Evolutionary conservation across 2,797 vertebrate genomes (phyloP).

Genomic region (Melanogrammus aeglefinus): DNA sequence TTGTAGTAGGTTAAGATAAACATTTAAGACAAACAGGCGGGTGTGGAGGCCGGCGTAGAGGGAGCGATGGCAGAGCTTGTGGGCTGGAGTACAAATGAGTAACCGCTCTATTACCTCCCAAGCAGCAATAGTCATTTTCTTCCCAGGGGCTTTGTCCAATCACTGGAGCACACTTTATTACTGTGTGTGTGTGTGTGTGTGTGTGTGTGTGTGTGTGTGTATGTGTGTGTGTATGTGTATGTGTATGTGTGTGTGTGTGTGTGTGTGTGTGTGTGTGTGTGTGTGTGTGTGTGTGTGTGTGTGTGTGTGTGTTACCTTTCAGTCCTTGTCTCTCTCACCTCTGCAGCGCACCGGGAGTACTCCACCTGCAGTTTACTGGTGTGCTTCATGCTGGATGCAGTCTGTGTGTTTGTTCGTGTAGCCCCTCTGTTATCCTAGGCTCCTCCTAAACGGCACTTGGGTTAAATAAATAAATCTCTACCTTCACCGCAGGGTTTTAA

Average conservation of each 20-base stretch:
- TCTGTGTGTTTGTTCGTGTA: slow-evolving; percentile 6
- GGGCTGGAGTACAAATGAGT: slow-evolving; percentile 46
- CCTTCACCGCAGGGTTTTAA: slow-evolving; percentile 14
- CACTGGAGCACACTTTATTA: slow-evolving; percentile 59
- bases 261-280: slow-evolving; percentile 18
- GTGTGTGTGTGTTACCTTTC: slow-evolving; percentile 25
- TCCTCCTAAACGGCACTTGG: slow-evolving; percentile 20
- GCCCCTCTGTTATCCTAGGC: background rate
- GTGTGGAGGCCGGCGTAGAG: slow-evolving; percentile 24
- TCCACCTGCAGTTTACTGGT: slow-evolving; percentile 6
- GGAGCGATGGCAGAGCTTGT: slow-evolving; percentile 21
- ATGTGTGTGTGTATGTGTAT: slow-evolving; percentile 13
- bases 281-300: slow-evolving; percentile 28
- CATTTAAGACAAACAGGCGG: background rate
- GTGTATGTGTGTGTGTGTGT: slow-evolving; percentile 31
- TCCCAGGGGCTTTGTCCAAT: slow-evolving; percentile 59
- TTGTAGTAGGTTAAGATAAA: background rate
- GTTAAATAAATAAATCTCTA: slow-evolving; percentile 25
- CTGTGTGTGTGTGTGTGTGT: slow-evolving; percentile 16
- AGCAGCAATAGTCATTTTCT: slow-evolving; percentile 49
- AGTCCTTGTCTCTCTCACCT: slow-evolving; percentile 1
- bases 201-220: slow-evolving; percentile 11
- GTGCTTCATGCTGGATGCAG: no score
- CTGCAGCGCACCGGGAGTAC: slow-evolving; percentile 27
- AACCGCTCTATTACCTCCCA: slow-evolving; percentile 51